Base-by-base conservation (phyloP, 2,888 invertebrate species). In the Meliscaeva auricollis region DNA sequence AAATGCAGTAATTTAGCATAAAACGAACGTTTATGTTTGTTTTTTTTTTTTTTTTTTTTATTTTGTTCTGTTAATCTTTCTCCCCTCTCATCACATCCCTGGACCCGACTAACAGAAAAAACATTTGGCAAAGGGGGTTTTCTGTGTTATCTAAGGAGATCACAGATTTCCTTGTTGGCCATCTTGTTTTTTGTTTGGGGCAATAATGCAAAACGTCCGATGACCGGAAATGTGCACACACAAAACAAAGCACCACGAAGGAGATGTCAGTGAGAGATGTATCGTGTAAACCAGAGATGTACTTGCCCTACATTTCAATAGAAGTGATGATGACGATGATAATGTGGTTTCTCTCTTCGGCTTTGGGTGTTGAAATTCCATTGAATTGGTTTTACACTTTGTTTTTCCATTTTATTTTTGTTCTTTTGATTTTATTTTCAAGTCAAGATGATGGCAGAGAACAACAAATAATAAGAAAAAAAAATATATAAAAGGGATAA, bases 1-100 rank as follows among this genome's bases (percentile, higher is more conserved):
- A 85, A 85, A 85, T 85, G 85, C 85, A 85, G 85, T 85, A 80
- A 85, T 81, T 85, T 85, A 85, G 81, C 85, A 80, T 81, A 85
- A 81, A 81, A 85, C 72, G 85, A 83, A 72, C 72, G 75, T 46
- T 66, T 58, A 60, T 60, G 62, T 9, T 48, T 69, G 41, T 22
- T 38, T 54, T 69, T 52, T 75, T 20, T 56, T n/a, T 15, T 66
- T 52, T 44, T 35, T 56, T 52, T 68, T 75, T 32, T 56, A 11
- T 15, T 66, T 52, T n/a, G n/a, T n/a, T n/a, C n/a, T 52, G 30
- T 56, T 54, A 68, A 48, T 62, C 32, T 68, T 69, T 17, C 26
- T 50, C 32, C 35, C 52, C 20, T 32, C 60, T 26, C 74, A 15
- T 15, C n/a, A 48, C 41, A 62, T 15, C 44, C 15, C 26, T 62